A percentile compares a stretch with the other conserved stretches of the same genome.
These are phyloP conservation scores for Chondrosia reniformis DNA, from an alignment of 37 sponge, comb jelly and placozoan genomes.

Conservation along the genomic window DNA sequence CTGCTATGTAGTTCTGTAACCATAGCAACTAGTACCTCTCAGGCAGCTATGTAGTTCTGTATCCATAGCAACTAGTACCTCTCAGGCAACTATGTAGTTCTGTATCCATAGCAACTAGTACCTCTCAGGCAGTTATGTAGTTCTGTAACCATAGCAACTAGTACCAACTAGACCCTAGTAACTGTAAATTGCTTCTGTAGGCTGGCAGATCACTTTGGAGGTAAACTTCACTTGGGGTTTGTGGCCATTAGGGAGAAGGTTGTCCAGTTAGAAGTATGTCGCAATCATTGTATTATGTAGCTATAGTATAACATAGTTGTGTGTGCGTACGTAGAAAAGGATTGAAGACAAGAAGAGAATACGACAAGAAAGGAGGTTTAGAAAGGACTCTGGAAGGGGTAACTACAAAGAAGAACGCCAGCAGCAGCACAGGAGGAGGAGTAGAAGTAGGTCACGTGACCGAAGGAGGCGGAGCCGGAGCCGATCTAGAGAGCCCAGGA, in stretches of 20 bases:
- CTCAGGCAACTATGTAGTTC: too few species aligned
- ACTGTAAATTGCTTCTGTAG: conserved; percentile 30
- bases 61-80: too few species aligned
- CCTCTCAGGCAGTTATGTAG: too few species aligned
- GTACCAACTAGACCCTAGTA: not conserved
- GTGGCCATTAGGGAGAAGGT: conserved; percentile 92
- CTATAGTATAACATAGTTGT: not conserved
- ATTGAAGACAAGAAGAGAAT: too few species aligned
- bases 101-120: too few species aligned
- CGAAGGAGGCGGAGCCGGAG: conserved; percentile 8
- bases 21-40: too few species aligned
- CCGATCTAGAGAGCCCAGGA: conserved; percentile 23
- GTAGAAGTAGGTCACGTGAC: not conserved
- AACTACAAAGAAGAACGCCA: conserved; percentile 21
- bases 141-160: not conserved
- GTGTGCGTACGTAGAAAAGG: not conserved
- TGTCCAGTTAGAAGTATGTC: conserved; percentile 73
- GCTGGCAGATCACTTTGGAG: conserved; percentile 99
- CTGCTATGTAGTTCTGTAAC: too few species aligned
- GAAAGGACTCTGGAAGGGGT: conserved; percentile 17
- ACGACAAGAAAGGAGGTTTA: not conserved
- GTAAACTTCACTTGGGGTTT: conserved; percentile 97
- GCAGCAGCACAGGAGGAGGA: not conserved
- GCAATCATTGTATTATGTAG: not conserved
- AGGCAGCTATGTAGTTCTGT: too few species aligned